Percentiles rank a stretch among this genome's conserved stretches.
Evolutionary conservation across 37 sponge, comb jelly and placozoan genomes (phyloP).

Genomic region (Dysidea cf. avara): DNA sequence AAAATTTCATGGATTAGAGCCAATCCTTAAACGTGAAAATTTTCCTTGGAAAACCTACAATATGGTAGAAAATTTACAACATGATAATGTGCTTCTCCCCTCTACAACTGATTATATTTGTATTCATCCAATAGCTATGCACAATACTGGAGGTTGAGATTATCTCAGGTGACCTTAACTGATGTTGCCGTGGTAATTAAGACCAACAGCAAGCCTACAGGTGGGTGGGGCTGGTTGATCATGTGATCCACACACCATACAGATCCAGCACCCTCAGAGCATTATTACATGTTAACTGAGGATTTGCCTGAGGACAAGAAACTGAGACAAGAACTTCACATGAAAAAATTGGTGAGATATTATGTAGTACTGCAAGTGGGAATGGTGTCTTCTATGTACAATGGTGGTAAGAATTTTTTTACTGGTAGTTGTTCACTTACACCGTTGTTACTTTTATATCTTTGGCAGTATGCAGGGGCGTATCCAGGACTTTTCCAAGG

Average conservation of each 20-base stretch:
- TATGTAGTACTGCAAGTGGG: too few species aligned
- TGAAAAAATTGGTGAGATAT: constrained; percentile 44
- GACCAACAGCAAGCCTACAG: constrained; percentile 44
- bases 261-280: constrained; percentile 39
- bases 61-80: too few species aligned
- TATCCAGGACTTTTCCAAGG: too few species aligned
- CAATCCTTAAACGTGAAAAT: too few species aligned
- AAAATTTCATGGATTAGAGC: too few species aligned
- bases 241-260: background rate
- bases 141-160: constrained; percentile 53
- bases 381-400: too few species aligned
- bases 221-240: constrained; percentile 1
- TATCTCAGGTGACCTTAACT: constrained; percentile 22
- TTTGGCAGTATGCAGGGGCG: too few species aligned
- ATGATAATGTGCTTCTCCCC: too few species aligned
- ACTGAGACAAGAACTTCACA: constrained; percentile 41
- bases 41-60: too few species aligned
- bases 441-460: too few species aligned
- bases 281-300: constrained; percentile 65
- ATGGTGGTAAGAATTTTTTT: too few species aligned
- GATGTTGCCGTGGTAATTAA: constrained; percentile 54
- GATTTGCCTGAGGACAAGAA: constrained; percentile 63
- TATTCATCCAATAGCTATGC: constrained; percentile 20
- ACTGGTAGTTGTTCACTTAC: too few species aligned
- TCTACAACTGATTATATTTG: background rate